Conservation (phyloP, 1,140 invertebrate genomes). For the Nephila pilipes region DNA sequence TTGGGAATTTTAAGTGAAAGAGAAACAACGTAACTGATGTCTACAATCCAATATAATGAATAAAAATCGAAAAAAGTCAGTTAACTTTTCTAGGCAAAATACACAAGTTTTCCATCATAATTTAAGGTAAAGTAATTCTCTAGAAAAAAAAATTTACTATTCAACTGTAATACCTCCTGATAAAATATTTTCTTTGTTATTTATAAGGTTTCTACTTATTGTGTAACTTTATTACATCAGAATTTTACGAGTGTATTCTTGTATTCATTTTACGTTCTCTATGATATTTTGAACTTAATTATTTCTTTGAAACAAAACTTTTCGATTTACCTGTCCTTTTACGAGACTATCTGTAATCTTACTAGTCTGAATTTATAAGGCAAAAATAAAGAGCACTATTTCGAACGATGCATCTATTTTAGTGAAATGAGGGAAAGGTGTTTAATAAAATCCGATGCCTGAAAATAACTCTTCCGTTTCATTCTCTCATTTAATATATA, state of each 20-base stretch:
- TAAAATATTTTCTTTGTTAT: not conserved
- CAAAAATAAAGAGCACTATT: no score
- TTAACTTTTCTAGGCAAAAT: not conserved
- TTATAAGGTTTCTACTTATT: not conserved
- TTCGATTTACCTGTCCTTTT: no score
- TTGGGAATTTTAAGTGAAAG: slow-evolving; percentile 47
- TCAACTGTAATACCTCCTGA: not conserved
- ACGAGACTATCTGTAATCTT: no score
- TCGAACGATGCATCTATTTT: no score
- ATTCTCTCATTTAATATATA: no score
- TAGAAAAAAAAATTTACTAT: slow-evolving; percentile 17
- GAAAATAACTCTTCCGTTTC: no score
- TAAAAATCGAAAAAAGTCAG: not conserved
- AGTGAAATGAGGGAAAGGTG: no score
- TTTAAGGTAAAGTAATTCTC: not conserved
- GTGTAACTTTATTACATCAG: not conserved
- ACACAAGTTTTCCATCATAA: not conserved
- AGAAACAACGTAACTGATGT: not conserved
- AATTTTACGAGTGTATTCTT: not conserved
- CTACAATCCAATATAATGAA: slow-evolving; percentile 40
- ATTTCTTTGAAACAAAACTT: no score
- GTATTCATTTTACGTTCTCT: no score
- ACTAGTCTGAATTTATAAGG: no score
- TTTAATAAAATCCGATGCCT: no score
- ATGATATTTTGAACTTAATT: no score